phyloP scores from a whole-genome alignment of 1,140 invertebrate species.

The Diuraphis noxia region DNA sequence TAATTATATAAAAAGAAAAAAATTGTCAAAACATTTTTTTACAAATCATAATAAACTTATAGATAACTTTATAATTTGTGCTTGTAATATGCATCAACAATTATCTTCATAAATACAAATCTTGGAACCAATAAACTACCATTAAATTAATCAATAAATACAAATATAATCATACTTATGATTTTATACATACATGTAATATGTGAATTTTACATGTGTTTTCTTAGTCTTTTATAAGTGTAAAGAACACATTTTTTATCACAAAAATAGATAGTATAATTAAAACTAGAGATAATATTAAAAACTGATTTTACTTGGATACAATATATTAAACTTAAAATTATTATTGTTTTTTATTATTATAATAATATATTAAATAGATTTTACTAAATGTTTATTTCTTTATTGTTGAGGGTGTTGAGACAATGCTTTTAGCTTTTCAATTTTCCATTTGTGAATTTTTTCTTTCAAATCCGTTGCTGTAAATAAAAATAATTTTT shows the following conservation, averaged over 20 bases:
- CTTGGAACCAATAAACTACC: not conserved
- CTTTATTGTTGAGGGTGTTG: not conserved
- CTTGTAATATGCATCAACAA: not conserved
- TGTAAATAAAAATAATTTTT: slow-evolving; percentile 61
- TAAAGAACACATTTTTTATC: slow-evolving; percentile 50
- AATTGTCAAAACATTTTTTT: slow-evolving; percentile 42
- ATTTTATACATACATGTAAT: not conserved
- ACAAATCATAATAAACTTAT: slow-evolving; percentile 49
- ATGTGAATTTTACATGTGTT: not conserved
- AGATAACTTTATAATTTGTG: slow-evolving; percentile 39
- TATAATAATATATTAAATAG: not conserved
- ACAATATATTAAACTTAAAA: not conserved
- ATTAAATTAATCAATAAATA: slow-evolving; percentile 26
- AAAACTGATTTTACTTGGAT: slow-evolving; percentile 39
- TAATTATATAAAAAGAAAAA: slow-evolving; percentile 39
- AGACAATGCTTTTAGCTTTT: slow-evolving; percentile 60
- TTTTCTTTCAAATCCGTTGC: slow-evolving; percentile 76
- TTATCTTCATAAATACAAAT: slow-evolving; percentile 5
- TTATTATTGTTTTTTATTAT: not conserved
- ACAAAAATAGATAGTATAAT: slow-evolving; percentile 42
- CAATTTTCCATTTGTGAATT: slow-evolving; percentile 77
- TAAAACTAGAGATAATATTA: slow-evolving; percentile 13
- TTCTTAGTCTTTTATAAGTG: slow-evolving; percentile 38
- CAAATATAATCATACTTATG: not conserved
- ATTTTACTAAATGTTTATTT: slow-evolving; percentile 20